Evolutionary conservation across 2,797 vertebrate species (phyloP).

Genomic region (Neostethus bicornis): DNA sequence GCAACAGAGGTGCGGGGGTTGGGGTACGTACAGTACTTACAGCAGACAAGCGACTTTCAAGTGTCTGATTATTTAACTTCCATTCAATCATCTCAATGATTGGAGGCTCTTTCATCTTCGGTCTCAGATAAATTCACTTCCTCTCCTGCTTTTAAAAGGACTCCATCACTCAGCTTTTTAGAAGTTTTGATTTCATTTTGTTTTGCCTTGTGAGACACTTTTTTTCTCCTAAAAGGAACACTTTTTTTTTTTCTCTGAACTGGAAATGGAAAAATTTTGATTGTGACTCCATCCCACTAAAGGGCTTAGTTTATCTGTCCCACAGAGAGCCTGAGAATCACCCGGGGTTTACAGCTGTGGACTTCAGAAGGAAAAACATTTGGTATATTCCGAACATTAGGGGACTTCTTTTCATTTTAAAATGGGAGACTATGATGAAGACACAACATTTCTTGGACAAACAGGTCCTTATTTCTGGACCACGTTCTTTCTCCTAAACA

Average conservation of each 20-base stretch:
- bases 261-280: conserved; percentile 28
- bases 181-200: neutral
- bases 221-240: conserved; percentile 18
- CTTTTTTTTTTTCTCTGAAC: conserved; percentile 35
- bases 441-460: conserved; percentile 84
- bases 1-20: conserved; percentile 21
- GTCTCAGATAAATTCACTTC: conserved; percentile 7
- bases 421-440: conserved; percentile 86
- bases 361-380: conserved; percentile 31
- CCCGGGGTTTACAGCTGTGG: conserved; percentile 36
- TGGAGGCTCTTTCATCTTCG: conserved; percentile 1
- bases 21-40: conserved; percentile 7
- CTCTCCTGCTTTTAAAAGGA: neutral
- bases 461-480: conserved; percentile 85
- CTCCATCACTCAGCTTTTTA: neutral
- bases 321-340: conserved; percentile 37
- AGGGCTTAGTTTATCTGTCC: conserved; percentile 44
- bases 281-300: conserved; percentile 47
- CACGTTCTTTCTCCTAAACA: conserved; percentile 87
- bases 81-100: conserved; percentile 38
- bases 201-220: conserved; percentile 13
- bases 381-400: conserved; percentile 33
- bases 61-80: conserved; percentile 41
- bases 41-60: conserved; percentile 16
- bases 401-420: conserved; percentile 13